Base-by-base conservation (phyloP, 1,140 invertebrate species). In the Heliconius nattereri region DNA sequence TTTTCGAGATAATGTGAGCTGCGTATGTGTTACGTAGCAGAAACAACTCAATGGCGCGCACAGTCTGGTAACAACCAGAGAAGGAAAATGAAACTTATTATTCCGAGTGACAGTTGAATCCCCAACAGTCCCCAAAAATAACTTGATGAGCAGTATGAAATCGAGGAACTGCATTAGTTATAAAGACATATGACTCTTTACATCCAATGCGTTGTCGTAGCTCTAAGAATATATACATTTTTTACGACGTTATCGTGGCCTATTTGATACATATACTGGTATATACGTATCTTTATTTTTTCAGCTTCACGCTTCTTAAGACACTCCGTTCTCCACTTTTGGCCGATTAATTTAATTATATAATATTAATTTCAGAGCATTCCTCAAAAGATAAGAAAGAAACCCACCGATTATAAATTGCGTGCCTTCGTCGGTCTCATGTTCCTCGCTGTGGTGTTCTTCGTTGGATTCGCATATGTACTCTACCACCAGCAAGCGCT, bases 401-500 rank as follows among this genome's bases (percentile, higher is more conserved):
- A 96, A 81, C 96, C 96, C 35, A 95, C 95, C 0, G 96, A 96
- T 85, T 96, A 96, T 89, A 98, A 98, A 90, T 95, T 98, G 2
- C 96, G 97, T 79, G 96, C 96, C 7, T 98, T 98, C 89, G 97
- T 98, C 5, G 96, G 95, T 0, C 95, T 98, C 71, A 95, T 98
- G 79, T 98, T 98, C 86, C 95, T 98, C 1, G 96, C 96, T 23
- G 97, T 98, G 8, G 96, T 97, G 2, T 97, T 98, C 86, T 95
- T 98, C 84, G 96, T 98, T 8, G 97, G 96, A 7, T 97, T 98
- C 85, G 97, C 98, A 0, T 97, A 98, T 83, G 95, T 97, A 9
- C 96, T 97, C 57, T 98, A 98, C 87, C 96, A 97, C 75, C 97
- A 97, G 86, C 97, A 98, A 87, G 96, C 98, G 2, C 90, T 97